Evolutionary conservation across 2,797 vertebrate species (phyloP).

Genomic region (Tauraco hartlaubi): DNA sequence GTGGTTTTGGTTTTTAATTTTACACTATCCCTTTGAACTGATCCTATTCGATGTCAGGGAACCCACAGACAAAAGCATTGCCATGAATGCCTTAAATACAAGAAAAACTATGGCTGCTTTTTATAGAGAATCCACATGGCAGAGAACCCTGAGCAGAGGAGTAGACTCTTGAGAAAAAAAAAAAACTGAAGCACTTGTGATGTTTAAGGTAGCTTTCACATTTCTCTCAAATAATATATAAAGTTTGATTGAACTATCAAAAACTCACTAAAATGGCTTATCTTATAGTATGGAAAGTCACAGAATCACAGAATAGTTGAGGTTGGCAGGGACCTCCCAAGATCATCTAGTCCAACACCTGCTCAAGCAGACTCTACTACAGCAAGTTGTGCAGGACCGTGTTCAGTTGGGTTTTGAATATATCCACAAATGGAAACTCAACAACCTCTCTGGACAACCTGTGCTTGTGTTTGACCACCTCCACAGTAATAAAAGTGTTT

Average conservation of each 20-base stretch:
- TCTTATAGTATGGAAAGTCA: not conserved
- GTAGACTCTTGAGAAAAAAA: not conserved
- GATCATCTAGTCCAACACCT: not conserved
- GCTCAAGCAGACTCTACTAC: not conserved
- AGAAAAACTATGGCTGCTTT: not conserved
- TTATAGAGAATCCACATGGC: not conserved
- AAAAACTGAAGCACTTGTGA: not conserved
- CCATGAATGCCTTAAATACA: not conserved
- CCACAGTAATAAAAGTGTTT: not conserved
- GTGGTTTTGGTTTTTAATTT: not conserved
- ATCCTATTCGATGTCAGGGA: not conserved
- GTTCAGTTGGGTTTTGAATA: not conserved
- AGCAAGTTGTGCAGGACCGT: not conserved
- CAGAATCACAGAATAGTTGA: not conserved
- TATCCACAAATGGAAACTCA: not conserved
- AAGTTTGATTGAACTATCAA: not conserved
- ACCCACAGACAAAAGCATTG: not conserved
- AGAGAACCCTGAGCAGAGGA: not conserved
- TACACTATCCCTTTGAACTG: not conserved
- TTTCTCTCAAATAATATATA: not conserved
- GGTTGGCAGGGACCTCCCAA: not conserved
- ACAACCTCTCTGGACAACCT: not conserved
- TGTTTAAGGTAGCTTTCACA: not conserved
- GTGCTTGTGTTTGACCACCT: not conserved
- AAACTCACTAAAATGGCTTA: not conserved